Conservation (phyloP, 2,113 vertebrate species). For the Herpailurus yagouaroundi region DNA sequence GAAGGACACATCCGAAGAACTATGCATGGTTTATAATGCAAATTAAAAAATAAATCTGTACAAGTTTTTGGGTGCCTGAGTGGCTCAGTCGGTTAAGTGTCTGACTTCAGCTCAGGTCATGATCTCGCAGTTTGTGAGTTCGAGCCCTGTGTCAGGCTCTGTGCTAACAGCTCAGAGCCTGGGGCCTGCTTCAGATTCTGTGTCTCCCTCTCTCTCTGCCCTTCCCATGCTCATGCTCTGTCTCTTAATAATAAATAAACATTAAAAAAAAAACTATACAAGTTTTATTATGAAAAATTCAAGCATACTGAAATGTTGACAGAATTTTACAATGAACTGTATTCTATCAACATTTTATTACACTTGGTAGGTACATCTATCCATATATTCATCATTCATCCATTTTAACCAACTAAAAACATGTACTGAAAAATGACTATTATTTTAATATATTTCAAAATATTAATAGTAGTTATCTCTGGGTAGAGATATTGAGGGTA, state of each 20-base stretch:
- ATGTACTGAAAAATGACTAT: background rate
- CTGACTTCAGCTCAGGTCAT: too few relatives aligned
- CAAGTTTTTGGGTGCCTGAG: background rate
- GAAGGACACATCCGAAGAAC: background rate
- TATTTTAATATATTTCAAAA: background rate
- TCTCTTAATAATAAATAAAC: too few relatives aligned
- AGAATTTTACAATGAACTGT: constrained; percentile 16
- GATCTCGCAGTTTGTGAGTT: too few relatives aligned
- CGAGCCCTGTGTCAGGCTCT: too few relatives aligned
- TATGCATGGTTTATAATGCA: background rate
- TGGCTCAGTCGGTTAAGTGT: too few relatives aligned
- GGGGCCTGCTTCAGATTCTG: too few relatives aligned
- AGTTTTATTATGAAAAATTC: constrained; percentile 15
- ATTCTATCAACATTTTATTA: background rate
- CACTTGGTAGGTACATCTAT: background rate
- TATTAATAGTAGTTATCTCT: background rate
- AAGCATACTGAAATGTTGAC: background rate
- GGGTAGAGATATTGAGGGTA: background rate
- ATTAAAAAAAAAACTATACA: background rate
- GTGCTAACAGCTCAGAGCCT: too few relatives aligned
- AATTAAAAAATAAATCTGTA: background rate
- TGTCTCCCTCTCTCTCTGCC: too few relatives aligned
- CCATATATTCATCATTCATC: background rate
- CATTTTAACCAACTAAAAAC: background rate
- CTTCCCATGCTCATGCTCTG: too few relatives aligned